Conservation (phyloP, 2,113 vertebrate species). For the Tympanuchus pallidicinctus region DNA sequence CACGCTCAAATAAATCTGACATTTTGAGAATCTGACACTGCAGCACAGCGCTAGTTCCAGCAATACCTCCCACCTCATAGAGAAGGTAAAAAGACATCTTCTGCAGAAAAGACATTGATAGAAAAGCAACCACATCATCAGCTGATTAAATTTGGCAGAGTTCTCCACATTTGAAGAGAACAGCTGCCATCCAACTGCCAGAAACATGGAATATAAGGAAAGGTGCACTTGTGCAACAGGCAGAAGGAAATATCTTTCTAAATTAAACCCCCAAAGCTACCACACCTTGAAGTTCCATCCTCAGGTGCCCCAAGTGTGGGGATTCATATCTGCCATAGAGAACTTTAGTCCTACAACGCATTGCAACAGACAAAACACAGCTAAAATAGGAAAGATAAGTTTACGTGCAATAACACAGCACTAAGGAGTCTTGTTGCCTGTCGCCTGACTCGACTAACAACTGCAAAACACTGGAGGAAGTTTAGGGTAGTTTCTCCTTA, state of each 20-base stretch:
- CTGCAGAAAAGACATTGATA: neutral
- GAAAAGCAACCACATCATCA: neutral
- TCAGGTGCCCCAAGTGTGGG: neutral
- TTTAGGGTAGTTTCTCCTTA: neutral
- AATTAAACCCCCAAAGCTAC: neutral
- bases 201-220: neutral
- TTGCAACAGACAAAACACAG: neutral
- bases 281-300: neutral
- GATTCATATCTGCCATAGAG: neutral
- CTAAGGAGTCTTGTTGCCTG: neutral
- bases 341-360: neutral
- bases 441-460: neutral
- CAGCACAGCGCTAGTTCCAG: neutral
- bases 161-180: neutral
- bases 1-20: constrained; percentile 16
- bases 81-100: neutral
- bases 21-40: constrained; percentile 29
- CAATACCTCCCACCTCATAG: neutral
- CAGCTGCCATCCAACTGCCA: neutral
- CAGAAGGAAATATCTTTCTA: neutral
- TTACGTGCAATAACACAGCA: neutral
- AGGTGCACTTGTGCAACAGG: neutral
- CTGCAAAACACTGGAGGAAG: neutral
- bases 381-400: neutral
- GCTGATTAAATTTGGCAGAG: neutral